phyloP scores from a whole-genome alignment of 2,797 vertebrate genomes.

The Clarias fuscus region DNA sequence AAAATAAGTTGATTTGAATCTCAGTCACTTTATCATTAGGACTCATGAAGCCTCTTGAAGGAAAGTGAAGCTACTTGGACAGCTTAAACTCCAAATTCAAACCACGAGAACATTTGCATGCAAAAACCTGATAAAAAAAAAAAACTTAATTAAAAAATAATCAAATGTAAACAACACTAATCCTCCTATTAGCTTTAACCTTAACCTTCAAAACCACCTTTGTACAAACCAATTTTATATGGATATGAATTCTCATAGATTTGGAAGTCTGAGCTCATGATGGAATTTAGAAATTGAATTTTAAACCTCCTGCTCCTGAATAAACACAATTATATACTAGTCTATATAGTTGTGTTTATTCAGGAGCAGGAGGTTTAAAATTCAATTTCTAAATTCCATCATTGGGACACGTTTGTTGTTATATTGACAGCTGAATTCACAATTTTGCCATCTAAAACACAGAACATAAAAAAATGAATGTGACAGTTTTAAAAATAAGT shows the following conservation, averaged over 20 bases:
- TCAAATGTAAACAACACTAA: background rate
- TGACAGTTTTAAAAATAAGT: background rate
- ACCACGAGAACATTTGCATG: background rate
- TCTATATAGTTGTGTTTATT: too few species aligned
- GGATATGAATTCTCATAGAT: background rate
- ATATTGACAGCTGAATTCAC: background rate
- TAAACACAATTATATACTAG: background rate
- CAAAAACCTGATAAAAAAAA: background rate
- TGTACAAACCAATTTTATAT: background rate
- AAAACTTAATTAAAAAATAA: background rate
- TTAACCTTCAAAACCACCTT: background rate
- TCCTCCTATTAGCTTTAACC: background rate
- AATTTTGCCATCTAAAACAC: background rate
- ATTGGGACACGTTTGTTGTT: background rate
- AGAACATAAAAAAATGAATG: background rate
- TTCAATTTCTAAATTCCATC: too few species aligned
- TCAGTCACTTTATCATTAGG: background rate
- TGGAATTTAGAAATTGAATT: background rate
- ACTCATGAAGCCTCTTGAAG: background rate
- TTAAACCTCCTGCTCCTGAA: background rate
- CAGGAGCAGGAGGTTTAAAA: too few species aligned
- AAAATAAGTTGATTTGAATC: background rate
- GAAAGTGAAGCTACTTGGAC: background rate
- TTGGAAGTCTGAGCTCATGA: background rate
- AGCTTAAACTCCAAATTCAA: background rate